These are phyloP conservation scores for Gastracanthus pulcherrimus DNA, from an alignment of 2,888 invertebrate genomes.

Conservation along the genomic window DNA sequence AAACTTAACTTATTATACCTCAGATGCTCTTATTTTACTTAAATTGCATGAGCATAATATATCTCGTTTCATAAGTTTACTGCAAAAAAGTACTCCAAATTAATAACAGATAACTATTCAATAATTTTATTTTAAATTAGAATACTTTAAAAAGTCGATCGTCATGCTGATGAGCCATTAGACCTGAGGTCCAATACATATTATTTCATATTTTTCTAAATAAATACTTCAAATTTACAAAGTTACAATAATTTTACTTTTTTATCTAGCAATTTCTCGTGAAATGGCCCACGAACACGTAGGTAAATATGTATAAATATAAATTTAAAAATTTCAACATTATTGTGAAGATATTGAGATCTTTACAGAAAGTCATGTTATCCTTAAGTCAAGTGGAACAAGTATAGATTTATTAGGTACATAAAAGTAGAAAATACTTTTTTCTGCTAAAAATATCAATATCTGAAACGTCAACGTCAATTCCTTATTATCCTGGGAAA, in stretches of 20 bases:
- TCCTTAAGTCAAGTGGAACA: constrained; percentile 15
- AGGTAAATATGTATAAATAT: constrained; percentile 24
- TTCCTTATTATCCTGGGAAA: constrained; percentile 10
- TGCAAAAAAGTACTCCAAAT: too few species aligned
- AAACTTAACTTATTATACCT: too few species aligned
- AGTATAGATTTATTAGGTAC: constrained; percentile 13
- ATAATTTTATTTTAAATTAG: too few species aligned
- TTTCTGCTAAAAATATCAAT: constrained; percentile 28
- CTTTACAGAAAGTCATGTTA: constrained; percentile 3
- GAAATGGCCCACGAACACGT: not conserved
- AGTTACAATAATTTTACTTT: not conserved
- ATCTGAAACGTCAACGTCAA: constrained; percentile 26
- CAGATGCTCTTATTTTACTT: too few species aligned
- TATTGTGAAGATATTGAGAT: constrained; percentile 18
- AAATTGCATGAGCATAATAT: too few species aligned
- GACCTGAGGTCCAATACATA: not conserved
- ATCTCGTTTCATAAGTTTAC: too few species aligned
- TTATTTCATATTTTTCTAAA: constrained; percentile 5
- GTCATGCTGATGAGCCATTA: not conserved
- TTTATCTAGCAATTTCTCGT: constrained; percentile 8
- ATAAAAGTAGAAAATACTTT: constrained; percentile 31
- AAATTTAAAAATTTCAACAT: constrained; percentile 16
- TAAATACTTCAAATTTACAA: constrained; percentile 14
- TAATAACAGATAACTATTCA: too few species aligned
- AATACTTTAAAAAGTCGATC: too few species aligned